Evolutionary conservation across 1,140 invertebrate species (phyloP).

Genomic region (Halotydeus destructor): DNA sequence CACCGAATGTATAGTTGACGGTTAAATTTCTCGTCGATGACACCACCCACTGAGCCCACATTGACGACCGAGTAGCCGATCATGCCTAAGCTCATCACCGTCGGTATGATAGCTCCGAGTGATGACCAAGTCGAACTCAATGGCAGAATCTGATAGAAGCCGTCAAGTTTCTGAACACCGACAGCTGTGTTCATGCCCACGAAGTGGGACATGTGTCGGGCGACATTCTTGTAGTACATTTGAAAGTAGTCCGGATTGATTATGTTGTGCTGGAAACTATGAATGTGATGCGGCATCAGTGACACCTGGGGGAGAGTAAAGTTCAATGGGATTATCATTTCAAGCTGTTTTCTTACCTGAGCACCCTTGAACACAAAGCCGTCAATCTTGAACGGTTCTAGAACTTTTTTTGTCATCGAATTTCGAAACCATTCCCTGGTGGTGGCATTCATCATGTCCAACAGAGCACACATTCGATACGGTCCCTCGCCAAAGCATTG

Average conservation of each 20-base stretch:
- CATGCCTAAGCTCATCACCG: slow-evolving; percentile 60
- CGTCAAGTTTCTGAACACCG: slow-evolving; percentile 20
- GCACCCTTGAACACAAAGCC: slow-evolving; percentile 47
- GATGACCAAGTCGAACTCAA: slow-evolving; percentile 63
- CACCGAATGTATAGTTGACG: slow-evolving; percentile 65
- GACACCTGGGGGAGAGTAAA: slow-evolving; percentile 63
- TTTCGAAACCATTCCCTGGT: slow-evolving; percentile 53
- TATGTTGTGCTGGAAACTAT: slow-evolving; percentile 37
- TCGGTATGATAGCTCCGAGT: slow-evolving; percentile 57
- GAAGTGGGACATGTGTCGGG: slow-evolving; percentile 18
- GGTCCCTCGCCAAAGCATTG: background rate
- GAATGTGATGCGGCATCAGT: slow-evolving; percentile 63
- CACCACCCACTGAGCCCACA: slow-evolving; percentile 77
- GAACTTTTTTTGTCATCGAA: slow-evolving; percentile 26
- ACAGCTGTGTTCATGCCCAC: slow-evolving; percentile 8
- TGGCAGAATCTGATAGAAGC: slow-evolving; percentile 62
- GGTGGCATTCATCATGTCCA: slow-evolving; percentile 61
- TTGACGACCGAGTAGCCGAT: slow-evolving; percentile 75
- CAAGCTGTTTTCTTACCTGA: slow-evolving; percentile 13
- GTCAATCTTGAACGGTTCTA: slow-evolving; percentile 54
- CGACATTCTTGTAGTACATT: slow-evolving; percentile 31
- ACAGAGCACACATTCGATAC: slow-evolving; percentile 31
- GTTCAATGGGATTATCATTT: no score
- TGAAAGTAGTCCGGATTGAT: slow-evolving; percentile 57
- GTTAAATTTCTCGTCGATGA: slow-evolving; percentile 22